phyloP scores from a whole-genome alignment of 2,888 invertebrate genomes.

The Mamestra brassicae region DNA sequence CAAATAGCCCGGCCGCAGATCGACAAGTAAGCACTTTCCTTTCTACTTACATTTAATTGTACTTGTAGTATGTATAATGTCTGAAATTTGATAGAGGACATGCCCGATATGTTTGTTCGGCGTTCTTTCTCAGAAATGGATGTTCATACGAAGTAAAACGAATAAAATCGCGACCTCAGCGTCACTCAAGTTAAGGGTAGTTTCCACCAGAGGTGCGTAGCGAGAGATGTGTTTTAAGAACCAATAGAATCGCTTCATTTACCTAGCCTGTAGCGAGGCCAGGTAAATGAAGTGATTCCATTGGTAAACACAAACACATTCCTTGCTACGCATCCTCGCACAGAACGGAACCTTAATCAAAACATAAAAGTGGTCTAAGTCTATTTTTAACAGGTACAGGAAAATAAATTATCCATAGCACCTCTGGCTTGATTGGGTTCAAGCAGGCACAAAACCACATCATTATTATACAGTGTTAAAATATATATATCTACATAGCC shows the following conservation, averaged over 20 bases:
- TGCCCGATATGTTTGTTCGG: not conserved
- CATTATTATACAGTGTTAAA: not conserved
- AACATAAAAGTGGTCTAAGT: not conserved
- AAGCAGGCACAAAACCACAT: not conserved
- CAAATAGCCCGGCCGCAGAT: conserved; percentile 85
- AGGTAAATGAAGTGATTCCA: too few species aligned
- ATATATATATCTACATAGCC: too few species aligned
- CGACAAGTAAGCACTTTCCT: conserved; percentile 75
- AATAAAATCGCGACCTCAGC: not conserved
- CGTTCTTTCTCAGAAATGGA: not conserved
- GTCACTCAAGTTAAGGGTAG: not conserved
- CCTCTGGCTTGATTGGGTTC: not conserved
- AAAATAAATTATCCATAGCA: not conserved
- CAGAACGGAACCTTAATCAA: too few species aligned
- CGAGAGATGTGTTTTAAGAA: too few species aligned
- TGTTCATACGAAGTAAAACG: not conserved
- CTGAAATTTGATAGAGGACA: not conserved
- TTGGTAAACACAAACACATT: too few species aligned
- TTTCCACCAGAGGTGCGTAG: too few species aligned
- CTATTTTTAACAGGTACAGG: not conserved
- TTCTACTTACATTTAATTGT: not conserved
- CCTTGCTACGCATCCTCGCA: too few species aligned
- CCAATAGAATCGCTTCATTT: too few species aligned
- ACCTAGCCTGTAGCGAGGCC: too few species aligned
- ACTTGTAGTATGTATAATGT: not conserved